Evolutionary conservation across 2,888 invertebrate genomes (phyloP).

Genomic region (Pyralis farinalis): DNA sequence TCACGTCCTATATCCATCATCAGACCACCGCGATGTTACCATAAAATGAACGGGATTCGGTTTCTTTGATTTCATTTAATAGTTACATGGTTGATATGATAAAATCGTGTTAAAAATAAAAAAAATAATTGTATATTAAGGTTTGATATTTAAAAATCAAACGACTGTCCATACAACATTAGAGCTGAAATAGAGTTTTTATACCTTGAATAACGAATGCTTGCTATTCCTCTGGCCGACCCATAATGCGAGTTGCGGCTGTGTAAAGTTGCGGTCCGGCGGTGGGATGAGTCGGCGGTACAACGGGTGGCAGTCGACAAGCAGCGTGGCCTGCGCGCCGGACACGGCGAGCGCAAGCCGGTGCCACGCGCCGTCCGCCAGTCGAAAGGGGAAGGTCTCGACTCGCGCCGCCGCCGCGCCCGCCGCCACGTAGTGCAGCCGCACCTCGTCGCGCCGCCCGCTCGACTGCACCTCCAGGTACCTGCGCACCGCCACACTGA

Average conservation of each 20-base stretch:
- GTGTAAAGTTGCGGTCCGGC: conserved; percentile 88
- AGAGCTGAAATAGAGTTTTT: too few species aligned
- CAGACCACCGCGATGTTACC: too few species aligned
- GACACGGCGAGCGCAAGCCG: conserved; percentile 91
- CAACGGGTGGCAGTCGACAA: conserved; percentile 92
- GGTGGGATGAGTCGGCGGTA: conserved; percentile 90
- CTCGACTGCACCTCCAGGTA: conserved; percentile 96
- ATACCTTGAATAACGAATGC: conserved; percentile 93
- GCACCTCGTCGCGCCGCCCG: conserved; percentile 92
- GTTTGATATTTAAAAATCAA: too few species aligned
- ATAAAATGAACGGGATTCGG: too few species aligned
- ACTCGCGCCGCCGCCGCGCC: conserved; percentile 83
- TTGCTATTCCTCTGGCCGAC: conserved; percentile 92
- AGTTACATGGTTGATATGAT: too few species aligned
- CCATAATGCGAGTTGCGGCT: conserved; percentile 89
- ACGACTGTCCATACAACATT: too few species aligned
- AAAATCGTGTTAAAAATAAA: too few species aligned
- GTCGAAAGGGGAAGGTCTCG: conserved; percentile 92
- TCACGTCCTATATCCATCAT: too few species aligned
- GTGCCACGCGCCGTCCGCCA: conserved; percentile 95
- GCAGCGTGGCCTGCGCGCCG: conserved; percentile 90
- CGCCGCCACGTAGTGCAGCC: conserved; percentile 89
- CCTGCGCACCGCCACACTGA: conserved; percentile 75
- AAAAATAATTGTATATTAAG: too few species aligned
- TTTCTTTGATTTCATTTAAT: too few species aligned